Base-by-base conservation (phyloP, 1,140 invertebrate genomes). In the Oedothorax gibbosus region DNA sequence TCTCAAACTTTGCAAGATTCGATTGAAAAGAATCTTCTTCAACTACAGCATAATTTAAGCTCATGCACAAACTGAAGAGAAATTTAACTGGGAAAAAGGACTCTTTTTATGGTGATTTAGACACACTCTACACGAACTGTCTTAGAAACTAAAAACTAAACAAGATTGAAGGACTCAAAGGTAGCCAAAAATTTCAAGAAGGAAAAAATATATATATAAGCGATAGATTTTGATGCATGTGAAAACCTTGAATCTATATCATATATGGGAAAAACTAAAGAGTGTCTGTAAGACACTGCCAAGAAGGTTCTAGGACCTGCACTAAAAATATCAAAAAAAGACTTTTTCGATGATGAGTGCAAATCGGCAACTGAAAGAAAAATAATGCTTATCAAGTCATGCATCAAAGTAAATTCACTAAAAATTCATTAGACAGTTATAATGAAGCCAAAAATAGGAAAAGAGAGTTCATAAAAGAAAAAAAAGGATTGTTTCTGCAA, bases 91-190 rank as follows among this genome's bases (percentile, higher is more conserved):
- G 73, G 62, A 62, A 21, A 62, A 12, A 35, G 35, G 35, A 35
- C 35, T 35, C 35, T n/a, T 35, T 35, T 35, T 35, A 35, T 35
- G 35, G 57, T 62, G 49, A 54, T 49, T n/a, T 64, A 60, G 20
- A 21, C 56, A 66, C 50, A 51, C 50, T 75, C 4, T n/a, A 78
- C 64, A 10, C 7, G 9, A 78, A 51, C 14, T 65, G 11, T 15
- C 21, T 21, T 8, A 78, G 51, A 66, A 20, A 49, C 10, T 11
- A 21, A 20, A 14, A 53, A 21, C n/a, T 75, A 11, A 1, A 2
- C 20, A 21, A 75, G 14, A 75, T 12, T 75, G 11, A 75, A 75
- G 35, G 60, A 57, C 35, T 8, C 57, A 14, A 75, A 49, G 60
- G 20, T 60, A 75, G 18, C 10, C 7, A 50, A 49, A 11, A 69